Conservation (phyloP, 2,797 vertebrate species). For the Hypotaenidia philippensis region DNA sequence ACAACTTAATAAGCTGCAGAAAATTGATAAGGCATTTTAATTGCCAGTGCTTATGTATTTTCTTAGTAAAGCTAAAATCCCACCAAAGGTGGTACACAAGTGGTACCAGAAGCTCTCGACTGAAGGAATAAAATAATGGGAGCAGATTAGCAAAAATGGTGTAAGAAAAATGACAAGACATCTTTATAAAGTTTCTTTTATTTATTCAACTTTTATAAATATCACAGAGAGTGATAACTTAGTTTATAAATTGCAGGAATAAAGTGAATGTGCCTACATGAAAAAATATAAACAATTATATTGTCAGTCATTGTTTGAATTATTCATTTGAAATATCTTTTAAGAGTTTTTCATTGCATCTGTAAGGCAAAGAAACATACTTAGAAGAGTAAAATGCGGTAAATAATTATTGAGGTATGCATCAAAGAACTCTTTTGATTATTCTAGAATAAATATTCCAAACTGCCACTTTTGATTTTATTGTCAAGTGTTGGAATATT, state of each 20-base stretch:
- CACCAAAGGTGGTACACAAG: slow-evolving; percentile 39
- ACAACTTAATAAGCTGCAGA: slow-evolving; percentile 72
- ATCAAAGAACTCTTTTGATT: slow-evolving; percentile 59
- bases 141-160: slow-evolving; percentile 14
- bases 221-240: slow-evolving; percentile 31
- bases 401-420: slow-evolving; percentile 58
- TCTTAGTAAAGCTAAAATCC: slow-evolving; percentile 49
- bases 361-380: slow-evolving; percentile 44
- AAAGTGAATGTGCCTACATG: slow-evolving; percentile 14
- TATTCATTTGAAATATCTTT: slow-evolving; percentile 67
- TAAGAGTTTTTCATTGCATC: slow-evolving; percentile 45
- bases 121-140: slow-evolving; percentile 58
- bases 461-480: slow-evolving; percentile 23
- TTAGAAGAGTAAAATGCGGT: slow-evolving; percentile 45
- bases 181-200: neutral
- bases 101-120: slow-evolving; percentile 47
- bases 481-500: slow-evolving; percentile 38
- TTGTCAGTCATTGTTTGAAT: slow-evolving; percentile 59
- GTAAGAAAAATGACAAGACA: neutral
- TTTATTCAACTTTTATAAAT: slow-evolving; percentile 33
- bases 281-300: slow-evolving; percentile 53
- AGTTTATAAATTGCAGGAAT: slow-evolving; percentile 40
- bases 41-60: slow-evolving; percentile 62
- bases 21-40: slow-evolving; percentile 79
- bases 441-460: slow-evolving; percentile 54